Conservation (phyloP, 2,888 invertebrate genomes). For the Cerceris ruficornis region DNA sequence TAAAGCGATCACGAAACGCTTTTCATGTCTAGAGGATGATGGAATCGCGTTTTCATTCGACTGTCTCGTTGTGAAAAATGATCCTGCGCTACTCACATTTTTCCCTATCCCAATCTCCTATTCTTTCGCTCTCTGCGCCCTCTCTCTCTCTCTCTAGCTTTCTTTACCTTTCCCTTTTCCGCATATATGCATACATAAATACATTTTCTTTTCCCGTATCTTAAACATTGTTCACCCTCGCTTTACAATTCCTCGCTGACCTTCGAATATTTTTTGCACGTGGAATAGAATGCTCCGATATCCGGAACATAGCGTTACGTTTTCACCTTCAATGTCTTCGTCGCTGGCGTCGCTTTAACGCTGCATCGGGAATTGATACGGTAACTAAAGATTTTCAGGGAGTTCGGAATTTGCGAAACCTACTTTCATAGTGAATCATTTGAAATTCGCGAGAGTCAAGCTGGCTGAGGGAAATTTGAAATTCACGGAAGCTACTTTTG, state of each 20-base stretch:
- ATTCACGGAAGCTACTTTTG: too few relatives aligned
- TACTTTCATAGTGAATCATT: too few relatives aligned
- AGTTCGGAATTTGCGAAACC: too few relatives aligned
- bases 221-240: background rate
- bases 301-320: background rate
- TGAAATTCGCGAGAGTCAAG: too few relatives aligned
- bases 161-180: conserved; percentile 3
- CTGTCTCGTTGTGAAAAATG: conserved; percentile 70
- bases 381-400: too few relatives aligned
- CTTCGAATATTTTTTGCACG: conserved; percentile 16
- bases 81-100: conserved; percentile 57
- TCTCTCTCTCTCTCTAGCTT: background rate
- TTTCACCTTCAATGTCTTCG: background rate
- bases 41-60: conserved; percentile 74
- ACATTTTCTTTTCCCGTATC: conserved; percentile 3
- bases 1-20: conserved; percentile 77
- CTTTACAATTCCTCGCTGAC: conserved; percentile 2
- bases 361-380: too few relatives aligned
- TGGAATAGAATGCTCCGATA: background rate
- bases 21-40: conserved; percentile 74
- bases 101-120: background rate
- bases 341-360: background rate
- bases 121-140: conserved; percentile 3
- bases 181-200: conserved; percentile 24
- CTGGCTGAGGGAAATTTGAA: too few relatives aligned